Evolutionary conservation across 2,797 vertebrate genomes (phyloP).

Genomic region (Gouania willdenowi): DNA sequence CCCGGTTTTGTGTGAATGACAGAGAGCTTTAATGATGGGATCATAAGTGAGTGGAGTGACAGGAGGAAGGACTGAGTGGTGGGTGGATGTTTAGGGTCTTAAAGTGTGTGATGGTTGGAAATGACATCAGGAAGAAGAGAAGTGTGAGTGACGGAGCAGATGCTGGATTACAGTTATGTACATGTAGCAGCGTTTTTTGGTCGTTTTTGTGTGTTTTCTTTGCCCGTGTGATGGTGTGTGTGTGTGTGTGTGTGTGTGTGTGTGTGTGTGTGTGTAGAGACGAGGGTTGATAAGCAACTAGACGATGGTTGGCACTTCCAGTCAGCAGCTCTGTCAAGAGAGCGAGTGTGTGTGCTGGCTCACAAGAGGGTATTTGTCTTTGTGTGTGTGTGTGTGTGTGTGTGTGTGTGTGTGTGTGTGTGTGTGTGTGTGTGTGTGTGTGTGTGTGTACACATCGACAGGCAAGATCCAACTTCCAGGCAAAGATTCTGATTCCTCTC

Average conservation of each 20-base stretch:
- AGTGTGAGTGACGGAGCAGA: conserved; percentile 9
- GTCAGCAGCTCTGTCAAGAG: neutral
- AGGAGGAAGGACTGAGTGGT: neutral
- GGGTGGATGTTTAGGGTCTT: conserved; percentile 1
- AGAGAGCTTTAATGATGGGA: conserved; percentile 14
- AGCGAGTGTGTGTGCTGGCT: conserved; percentile 7
- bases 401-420: neutral
- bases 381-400: neutral
- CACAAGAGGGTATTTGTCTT: neutral
- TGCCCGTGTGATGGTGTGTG: conserved; percentile 6
- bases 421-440: neutral
- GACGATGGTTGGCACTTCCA: conserved; percentile 27
- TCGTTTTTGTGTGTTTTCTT: conserved; percentile 2
- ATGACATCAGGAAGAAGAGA: neutral
- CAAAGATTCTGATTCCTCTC: conserved; percentile 37
- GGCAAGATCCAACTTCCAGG: conserved; percentile 19
- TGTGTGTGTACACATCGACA: conserved; percentile 24
- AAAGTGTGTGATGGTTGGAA: neutral
- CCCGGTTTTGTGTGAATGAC: conserved; percentile 13
- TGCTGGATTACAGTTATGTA: conserved; percentile 28
- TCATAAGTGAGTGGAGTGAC: neutral
- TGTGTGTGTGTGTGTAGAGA: conserved; percentile 3
- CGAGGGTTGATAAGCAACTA: conserved; percentile 19
- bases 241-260: neutral
- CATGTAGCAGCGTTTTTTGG: conserved; percentile 12